phyloP scores from a whole-genome alignment of 1,140 invertebrate genomes.

The Drosophila virilis region DNA sequence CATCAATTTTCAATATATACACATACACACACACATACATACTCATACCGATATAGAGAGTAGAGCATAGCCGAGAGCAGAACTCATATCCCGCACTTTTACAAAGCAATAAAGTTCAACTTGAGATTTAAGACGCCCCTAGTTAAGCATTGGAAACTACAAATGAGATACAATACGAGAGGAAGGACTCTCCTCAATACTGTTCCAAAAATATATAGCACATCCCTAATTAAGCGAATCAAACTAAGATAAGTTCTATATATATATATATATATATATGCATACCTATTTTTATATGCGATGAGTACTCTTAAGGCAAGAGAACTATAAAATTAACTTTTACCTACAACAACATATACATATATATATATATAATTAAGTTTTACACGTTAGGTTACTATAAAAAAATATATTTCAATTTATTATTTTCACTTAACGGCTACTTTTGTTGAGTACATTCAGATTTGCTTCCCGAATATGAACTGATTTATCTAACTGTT shows the following conservation, averaged over 20 bases:
- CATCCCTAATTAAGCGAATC: slow-evolving; percentile 57
- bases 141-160: slow-evolving; percentile 30
- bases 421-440: too few relatives aligned
- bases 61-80: slow-evolving; percentile 4
- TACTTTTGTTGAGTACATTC: too few relatives aligned
- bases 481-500: too few relatives aligned
- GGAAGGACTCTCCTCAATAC: slow-evolving; percentile 29
- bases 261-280: slow-evolving; percentile 41
- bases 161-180: slow-evolving; percentile 13
- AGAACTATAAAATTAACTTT: slow-evolving; percentile 11
- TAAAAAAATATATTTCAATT: too few relatives aligned
- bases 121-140: slow-evolving; percentile 61
- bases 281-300: too few relatives aligned
- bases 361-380: neutral
- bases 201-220: slow-evolving; percentile 66
- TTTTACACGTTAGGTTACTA: too few relatives aligned
- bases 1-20: slow-evolving; percentile 32
- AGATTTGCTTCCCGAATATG: too few relatives aligned
- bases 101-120: slow-evolving; percentile 79
- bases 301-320: neutral
- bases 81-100: slow-evolving; percentile 54
- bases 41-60: neutral
- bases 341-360: slow-evolving; percentile 7
- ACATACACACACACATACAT: slow-evolving; percentile 1
- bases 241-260: slow-evolving; percentile 13